phyloP scores from a whole-genome alignment of 1,140 invertebrate genomes.

The Dendrolimus punctatus region DNA sequence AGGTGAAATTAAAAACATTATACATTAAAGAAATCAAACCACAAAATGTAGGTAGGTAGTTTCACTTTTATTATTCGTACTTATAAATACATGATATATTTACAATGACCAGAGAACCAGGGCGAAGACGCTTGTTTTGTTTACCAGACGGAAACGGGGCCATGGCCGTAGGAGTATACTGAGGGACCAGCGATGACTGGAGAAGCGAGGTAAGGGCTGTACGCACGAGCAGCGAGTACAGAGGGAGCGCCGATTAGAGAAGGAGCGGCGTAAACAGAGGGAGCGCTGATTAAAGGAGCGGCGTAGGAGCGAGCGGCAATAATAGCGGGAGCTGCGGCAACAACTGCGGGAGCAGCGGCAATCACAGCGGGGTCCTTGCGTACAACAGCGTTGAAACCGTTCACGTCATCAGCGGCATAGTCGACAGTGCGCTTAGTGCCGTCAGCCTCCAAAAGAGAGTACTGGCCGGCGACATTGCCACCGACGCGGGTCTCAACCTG shows the following conservation, averaged over 20 bases:
- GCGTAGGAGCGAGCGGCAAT: too few species aligned
- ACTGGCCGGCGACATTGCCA: constrained; percentile 70
- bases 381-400: constrained; percentile 67
- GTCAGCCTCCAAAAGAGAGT: constrained; percentile 63
- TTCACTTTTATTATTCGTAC: too few species aligned
- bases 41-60: too few species aligned
- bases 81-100: too few species aligned
- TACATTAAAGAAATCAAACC: too few species aligned
- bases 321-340: too few species aligned
- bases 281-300: neutral
- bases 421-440: constrained; percentile 66
- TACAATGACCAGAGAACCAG: too few species aligned
- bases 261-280: constrained; percentile 4
- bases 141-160: neutral
- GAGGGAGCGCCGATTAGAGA: neutral
- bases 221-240: neutral
- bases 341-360: constrained; percentile 3
- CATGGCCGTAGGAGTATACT: constrained; percentile 1
- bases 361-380: constrained; percentile 44
- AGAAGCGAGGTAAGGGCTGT: neutral
- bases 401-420: constrained; percentile 64
- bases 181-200: neutral
- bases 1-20: too few species aligned
- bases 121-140: too few species aligned
- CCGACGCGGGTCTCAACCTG: constrained; percentile 68